phyloP scores from a whole-genome alignment of 2,888 invertebrate species.

The Hylaea fasciaria region DNA sequence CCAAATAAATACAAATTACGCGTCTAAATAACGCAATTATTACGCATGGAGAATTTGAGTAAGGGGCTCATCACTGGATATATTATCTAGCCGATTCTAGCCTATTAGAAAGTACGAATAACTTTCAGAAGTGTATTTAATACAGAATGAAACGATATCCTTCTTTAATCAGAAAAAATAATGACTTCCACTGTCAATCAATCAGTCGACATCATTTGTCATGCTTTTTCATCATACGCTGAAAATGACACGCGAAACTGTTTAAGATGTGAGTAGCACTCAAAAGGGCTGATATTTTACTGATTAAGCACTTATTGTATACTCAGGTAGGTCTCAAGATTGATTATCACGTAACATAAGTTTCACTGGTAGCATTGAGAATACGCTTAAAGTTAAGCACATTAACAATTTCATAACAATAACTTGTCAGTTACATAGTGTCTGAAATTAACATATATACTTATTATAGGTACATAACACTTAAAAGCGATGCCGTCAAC shows the following conservation, averaged over 20 bases:
- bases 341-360: neutral
- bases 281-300: slow-evolving; percentile 9
- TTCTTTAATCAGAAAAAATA: slow-evolving; percentile 18
- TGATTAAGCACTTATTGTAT: neutral
- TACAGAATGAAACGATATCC: neutral
- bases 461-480: too few species aligned
- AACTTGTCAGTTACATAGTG: too few species aligned
- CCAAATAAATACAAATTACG: too few species aligned
- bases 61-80: too few species aligned
- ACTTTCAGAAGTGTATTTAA: too few species aligned
- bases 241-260: slow-evolving; percentile 22
- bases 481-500: too few species aligned
- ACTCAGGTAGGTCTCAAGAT: neutral
- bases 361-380: neutral
- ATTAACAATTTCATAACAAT: too few species aligned
- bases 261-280: slow-evolving; percentile 13
- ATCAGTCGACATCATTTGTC: slow-evolving; percentile 29
- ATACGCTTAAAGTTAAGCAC: neutral
- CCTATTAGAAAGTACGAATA: too few species aligned
- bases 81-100: too few species aligned
- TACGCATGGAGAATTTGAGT: too few species aligned
- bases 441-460: too few species aligned
- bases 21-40: too few species aligned
- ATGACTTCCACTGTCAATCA: slow-evolving; percentile 26
- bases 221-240: slow-evolving; percentile 30